These are phyloP conservation scores for Ferrisia virgata DNA, from an alignment of 2,888 invertebrate genomes.

Conservation along the genomic window DNA sequence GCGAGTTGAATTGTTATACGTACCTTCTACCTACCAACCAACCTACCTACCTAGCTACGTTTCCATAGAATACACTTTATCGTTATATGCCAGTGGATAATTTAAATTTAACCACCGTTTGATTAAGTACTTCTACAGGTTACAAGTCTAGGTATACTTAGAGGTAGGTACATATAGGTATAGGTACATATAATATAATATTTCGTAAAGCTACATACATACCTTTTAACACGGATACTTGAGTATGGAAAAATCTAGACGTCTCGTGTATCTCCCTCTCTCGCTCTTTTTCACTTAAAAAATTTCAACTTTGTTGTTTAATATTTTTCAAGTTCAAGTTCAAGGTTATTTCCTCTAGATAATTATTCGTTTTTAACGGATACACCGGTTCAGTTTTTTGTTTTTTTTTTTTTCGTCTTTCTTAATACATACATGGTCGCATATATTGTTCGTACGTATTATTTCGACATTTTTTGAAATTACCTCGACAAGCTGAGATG, in stretches of 20 bases:
- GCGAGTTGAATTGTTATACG: conserved; percentile 15
- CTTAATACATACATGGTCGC: no score
- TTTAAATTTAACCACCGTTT: background rate
- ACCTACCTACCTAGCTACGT: no score
- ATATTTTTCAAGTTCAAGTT: conserved; percentile 23
- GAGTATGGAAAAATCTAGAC: conserved; percentile 30
- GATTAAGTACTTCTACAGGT: background rate
- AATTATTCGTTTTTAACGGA: conserved; percentile 21
- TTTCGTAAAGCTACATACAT: background rate
- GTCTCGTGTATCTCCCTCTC: background rate
- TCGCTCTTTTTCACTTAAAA: background rate
- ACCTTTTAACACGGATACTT: no score
- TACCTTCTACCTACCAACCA: no score
- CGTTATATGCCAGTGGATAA: background rate
- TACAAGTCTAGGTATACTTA: background rate
- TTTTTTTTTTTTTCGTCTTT: no score
- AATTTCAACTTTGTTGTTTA: background rate
- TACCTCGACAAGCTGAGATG: background rate
- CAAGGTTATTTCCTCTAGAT: background rate
- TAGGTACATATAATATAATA: background rate
- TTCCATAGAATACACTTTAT: background rate
- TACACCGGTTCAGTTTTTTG: background rate
- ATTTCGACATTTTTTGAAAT: background rate
- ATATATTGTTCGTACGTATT: background rate
- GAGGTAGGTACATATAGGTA: background rate